phyloP scores from a whole-genome alignment of 64 coral and sea anemone genomes.

The Montipora capricornis region DNA sequence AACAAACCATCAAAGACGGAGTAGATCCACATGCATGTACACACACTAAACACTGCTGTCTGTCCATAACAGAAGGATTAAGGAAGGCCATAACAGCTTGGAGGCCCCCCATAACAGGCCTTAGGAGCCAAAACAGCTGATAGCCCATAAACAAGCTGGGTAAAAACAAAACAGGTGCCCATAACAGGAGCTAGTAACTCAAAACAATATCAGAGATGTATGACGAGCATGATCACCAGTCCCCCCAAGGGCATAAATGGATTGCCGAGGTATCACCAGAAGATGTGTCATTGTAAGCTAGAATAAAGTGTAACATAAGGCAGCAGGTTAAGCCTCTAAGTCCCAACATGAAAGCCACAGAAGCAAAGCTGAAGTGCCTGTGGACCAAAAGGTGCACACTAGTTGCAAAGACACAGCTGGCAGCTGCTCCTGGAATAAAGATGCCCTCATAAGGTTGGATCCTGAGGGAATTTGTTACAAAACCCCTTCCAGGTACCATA shows the following conservation, averaged over 20 bases:
- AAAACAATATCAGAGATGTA: neutral
- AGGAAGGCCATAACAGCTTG: neutral
- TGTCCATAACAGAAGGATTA: too few relatives aligned
- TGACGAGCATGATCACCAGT: neutral
- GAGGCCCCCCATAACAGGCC: conserved; percentile 37
- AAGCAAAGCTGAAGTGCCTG: conserved; percentile 20
- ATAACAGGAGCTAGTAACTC: neutral
- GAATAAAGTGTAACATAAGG: too few relatives aligned
- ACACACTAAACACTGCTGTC: too few relatives aligned
- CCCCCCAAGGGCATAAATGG: neutral
- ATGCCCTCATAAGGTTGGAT: conserved; percentile 36
- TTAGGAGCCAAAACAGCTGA: neutral
- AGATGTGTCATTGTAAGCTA: neutral
- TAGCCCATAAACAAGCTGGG: too few relatives aligned
- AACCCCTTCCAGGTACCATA: neutral
- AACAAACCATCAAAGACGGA: neutral
- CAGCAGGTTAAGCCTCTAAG: neutral
- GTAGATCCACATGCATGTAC: too few relatives aligned
- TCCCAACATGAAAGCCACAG: neutral
- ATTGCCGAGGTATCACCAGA: neutral
- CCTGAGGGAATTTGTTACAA: conserved; percentile 7
- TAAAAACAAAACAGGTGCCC: neutral
- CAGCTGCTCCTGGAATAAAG: conserved; percentile 37
- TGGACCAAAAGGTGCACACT: neutral
- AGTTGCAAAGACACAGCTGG: conserved; percentile 37